Base-by-base conservation (phyloP, 2,797 vertebrate species). In the Carapus acus region DNA sequence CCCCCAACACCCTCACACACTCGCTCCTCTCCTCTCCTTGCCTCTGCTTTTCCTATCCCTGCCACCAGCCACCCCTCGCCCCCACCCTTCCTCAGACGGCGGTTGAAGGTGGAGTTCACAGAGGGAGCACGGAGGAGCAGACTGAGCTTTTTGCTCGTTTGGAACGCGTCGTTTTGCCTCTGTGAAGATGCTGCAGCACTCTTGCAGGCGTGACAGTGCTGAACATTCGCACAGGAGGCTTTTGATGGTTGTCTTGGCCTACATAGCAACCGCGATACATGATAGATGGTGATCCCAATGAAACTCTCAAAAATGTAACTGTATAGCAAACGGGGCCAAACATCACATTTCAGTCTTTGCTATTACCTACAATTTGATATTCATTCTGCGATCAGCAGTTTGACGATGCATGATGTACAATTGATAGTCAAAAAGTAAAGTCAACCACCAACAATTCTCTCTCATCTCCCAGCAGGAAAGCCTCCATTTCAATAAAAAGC, bases 41-140 rank as follows among this genome's bases (percentile, higher is more conserved):
- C 6, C n/a, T n/a, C n/a, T n/a, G n/a, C 31, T 33, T 12, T 13
- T 13, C 14, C 31, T 27, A 4, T 9, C 24, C 9, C 24, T 27
- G 24, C 24, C 9, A 5, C 5, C 24, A 5, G 24, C 24, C 41
- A 23, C 38, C 22, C 40, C 20, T 48, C 55, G 64, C 16, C 47
- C 19, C 38, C 53, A 31, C 48, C 57, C 49, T 56, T 67, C 69
- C 59, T 60, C 18, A 55, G 54, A 63, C 67, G 70, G 58, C 49
- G 78, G 73, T 77, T 77, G 78, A 83, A 85, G 83, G 83, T 85
- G 43, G 59, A 85, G 79, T 84, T 85, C 81, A 84, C 75, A 85
- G 70, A 83, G 78, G 70, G 69, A 59, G 49, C 20, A 53, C 29
- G n/a, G 55, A 59, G 49, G 62, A 54, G 69, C 65, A 29, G 65